Percentiles rank a stretch among this genome's conserved stretches.
Evolutionary conservation across 2,113 vertebrate genomes (phyloP).

Genomic region (Pelusios castaneus): DNA sequence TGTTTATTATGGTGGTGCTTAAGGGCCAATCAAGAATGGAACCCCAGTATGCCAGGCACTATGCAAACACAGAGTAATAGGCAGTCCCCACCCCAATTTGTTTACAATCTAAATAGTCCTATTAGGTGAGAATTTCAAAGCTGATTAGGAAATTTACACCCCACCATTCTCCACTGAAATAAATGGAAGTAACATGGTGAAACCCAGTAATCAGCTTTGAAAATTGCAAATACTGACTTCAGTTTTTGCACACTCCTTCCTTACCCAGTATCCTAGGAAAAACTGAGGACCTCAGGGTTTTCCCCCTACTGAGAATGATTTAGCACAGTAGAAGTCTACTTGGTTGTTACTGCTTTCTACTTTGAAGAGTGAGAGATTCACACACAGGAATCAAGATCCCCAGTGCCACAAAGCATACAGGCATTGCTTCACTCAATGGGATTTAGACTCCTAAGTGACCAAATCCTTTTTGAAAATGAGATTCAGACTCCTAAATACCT

Average conservation of each 20-base stretch:
- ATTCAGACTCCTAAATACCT: neutral
- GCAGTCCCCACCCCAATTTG: neutral
- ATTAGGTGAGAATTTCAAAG: neutral
- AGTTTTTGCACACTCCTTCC: neutral
- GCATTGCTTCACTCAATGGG: neutral
- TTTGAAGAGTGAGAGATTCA: too few species aligned
- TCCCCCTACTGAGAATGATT: neutral
- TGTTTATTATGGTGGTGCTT: neutral
- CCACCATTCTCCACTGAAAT: neutral
- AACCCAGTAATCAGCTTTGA: neutral
- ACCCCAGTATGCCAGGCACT: neutral
- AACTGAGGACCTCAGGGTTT: neutral
- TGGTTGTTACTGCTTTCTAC: too few species aligned
- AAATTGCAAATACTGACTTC: neutral
- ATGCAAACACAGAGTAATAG: neutral
- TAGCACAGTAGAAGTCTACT: neutral
- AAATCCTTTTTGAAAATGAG: neutral
- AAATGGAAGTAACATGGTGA: neutral
- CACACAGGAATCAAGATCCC: too few species aligned
- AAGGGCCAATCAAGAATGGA: neutral
- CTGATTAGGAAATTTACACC: neutral
- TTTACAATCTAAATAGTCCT: neutral
- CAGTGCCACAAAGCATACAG: too few species aligned
- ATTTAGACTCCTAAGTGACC: neutral
- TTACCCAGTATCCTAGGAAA: neutral